Base-by-base conservation (phyloP, 2,797 vertebrate genomes). In the Sebastes reedi region DNA sequence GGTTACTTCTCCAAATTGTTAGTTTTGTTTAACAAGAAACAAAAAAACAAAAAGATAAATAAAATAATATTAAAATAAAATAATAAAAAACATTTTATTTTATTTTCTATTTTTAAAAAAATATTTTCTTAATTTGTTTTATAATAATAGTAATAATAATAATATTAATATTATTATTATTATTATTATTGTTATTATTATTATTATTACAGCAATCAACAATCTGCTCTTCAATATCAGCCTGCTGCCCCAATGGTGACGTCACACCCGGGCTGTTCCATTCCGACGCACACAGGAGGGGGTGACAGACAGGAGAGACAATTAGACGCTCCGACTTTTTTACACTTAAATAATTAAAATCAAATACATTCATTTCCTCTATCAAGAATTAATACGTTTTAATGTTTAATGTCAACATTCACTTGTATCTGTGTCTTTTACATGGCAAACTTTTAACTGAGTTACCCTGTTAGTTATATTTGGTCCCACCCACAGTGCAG, bases 221-320 rank as follows among this genome's bases (percentile, higher is more conserved):
- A 36, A 36, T 36, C 61, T 16, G 67, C 66, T 60, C 75, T 67
- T 78, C 73, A 2, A 74, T 2, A 54, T 14, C 79, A 16, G 67
- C 32, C 79, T 24, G 18, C 73, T 13, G 74, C 85, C 79, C 73
- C n/a, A 3, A 3, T 7, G 3, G 2, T 88, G 75, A 88, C 91
- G 87, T 90, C 79, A 87, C 62, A 0, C 0, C 2, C 0, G 71
- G 90, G 54, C 62, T 16, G 81, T 75, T 69, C 91, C 88, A 92
- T 30, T 65, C 14, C 0, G 2, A 8, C n/a, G 7, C 9, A 4
- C 0, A 22, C 0, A 3, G 22, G n/a, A 16, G 34, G 0, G 1
- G 2, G 3, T 1, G 2, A 6, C 0, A 3, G 1, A 2, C 3
- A 0, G 50, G 34, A 16, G 2, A 24, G 32, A 16, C 39, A 34